Conservation (phyloP, 2,797 vertebrate genomes). For the Discoglossus pictus region DNA sequence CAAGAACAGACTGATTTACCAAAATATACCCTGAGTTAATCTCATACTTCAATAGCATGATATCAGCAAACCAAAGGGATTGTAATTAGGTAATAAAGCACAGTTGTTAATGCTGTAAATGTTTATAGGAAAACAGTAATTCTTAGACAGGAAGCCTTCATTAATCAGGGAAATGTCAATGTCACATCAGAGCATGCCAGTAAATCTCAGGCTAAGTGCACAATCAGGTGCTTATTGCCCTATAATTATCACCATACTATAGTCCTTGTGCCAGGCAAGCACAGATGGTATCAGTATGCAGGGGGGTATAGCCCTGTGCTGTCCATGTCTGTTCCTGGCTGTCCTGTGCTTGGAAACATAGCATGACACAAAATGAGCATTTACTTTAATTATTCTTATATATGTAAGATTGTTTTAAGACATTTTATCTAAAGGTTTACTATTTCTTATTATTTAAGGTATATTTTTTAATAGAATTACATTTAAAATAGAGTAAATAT, state of each 20-base stretch:
- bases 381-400: too few relatives aligned
- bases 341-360: too few relatives aligned
- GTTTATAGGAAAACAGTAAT: conserved; percentile 49
- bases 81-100: conserved; percentile 49
- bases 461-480: too few relatives aligned
- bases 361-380: too few relatives aligned
- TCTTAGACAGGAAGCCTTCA: conserved; percentile 28
- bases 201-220: conserved; percentile 37
- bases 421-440: too few relatives aligned
- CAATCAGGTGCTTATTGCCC: conserved; percentile 9
- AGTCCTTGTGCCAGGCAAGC: not conserved
- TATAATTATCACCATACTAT: conserved; percentile 5
- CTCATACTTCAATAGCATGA: conserved; percentile 11
- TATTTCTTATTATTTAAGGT: too few relatives aligned
- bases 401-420: too few relatives aligned
- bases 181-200: conserved; percentile 20
- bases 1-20: conserved; percentile 32
- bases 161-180: conserved; percentile 48
- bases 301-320: too few relatives aligned
- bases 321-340: too few relatives aligned
- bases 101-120: conserved; percentile 39
- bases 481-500: too few relatives aligned
- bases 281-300: too few relatives aligned
- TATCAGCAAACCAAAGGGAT: conserved; percentile 13
- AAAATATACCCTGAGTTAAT: conserved; percentile 4